Conservation (phyloP, 1,140 invertebrate species). For the Drosophila kanapiae region DNA sequence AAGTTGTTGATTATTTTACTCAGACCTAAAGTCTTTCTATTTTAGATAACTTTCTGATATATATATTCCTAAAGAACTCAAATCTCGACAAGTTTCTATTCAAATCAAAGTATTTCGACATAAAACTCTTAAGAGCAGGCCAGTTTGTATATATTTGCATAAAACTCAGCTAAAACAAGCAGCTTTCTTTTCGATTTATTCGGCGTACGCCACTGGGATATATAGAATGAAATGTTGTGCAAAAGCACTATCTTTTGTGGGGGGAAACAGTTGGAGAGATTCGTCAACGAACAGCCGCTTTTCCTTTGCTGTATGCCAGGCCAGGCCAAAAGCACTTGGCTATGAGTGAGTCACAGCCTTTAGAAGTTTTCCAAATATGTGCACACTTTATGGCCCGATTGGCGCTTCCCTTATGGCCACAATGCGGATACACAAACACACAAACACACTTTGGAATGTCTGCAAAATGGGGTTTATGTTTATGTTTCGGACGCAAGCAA, state of each 20-base stretch:
- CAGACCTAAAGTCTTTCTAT: no score
- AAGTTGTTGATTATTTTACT: no score
- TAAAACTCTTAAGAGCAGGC: background rate
- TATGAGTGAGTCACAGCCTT: slow-evolving; percentile 47
- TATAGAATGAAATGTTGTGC: background rate
- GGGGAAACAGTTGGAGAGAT: no score
- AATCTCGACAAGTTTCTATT: background rate
- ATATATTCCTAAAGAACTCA: background rate
- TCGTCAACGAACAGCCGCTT: slow-evolving; percentile 3
- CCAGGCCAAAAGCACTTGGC: slow-evolving; percentile 25
- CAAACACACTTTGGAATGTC: slow-evolving; percentile 45
- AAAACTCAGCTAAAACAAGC: background rate
- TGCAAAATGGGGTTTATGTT: slow-evolving; percentile 32
- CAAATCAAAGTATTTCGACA: background rate
- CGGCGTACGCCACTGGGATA: background rate
- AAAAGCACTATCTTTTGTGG: background rate
- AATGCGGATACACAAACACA: slow-evolving; percentile 21
- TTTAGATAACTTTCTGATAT: background rate
- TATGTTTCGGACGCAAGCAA: slow-evolving; percentile 4
- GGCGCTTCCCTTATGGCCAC: slow-evolving; percentile 39
- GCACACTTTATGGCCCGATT: slow-evolving; percentile 34
- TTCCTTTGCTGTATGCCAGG: background rate
- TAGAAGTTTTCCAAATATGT: slow-evolving; percentile 60
- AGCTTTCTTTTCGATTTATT: background rate
- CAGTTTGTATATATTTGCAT: background rate